Evolutionary conservation across 1,140 invertebrate genomes (phyloP).

Genomic region (Drosophila aff.): DNA sequence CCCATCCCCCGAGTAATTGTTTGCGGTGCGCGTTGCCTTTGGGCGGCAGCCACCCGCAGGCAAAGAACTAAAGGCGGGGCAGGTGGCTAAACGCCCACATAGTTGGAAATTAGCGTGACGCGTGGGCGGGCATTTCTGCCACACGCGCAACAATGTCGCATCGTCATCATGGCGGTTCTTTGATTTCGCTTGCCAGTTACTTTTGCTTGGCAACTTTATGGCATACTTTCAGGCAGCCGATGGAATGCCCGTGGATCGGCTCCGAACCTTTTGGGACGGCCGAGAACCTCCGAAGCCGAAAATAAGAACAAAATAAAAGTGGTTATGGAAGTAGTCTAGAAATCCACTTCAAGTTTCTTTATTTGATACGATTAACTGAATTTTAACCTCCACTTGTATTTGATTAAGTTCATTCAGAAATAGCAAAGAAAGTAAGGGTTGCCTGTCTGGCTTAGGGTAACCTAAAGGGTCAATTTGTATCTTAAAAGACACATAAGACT

Average conservation of each 20-base stretch:
- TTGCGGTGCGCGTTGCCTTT: constrained; percentile 49
- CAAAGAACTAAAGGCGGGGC: neutral
- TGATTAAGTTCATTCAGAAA: neutral
- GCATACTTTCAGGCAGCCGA: constrained; percentile 67
- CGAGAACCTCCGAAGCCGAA: neutral
- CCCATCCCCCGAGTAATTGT: constrained; percentile 60
- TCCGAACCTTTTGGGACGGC: constrained; percentile 13
- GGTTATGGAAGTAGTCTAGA: neutral
- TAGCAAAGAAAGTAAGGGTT: no score
- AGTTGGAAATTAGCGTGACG: constrained; percentile 70
- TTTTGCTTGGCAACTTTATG: constrained; percentile 32
- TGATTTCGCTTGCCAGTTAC: constrained; percentile 65
- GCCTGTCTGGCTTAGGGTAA: neutral
- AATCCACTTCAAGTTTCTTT: neutral
- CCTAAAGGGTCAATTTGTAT: neutral
- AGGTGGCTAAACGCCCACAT: constrained; percentile 66
- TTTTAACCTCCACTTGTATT: no score
- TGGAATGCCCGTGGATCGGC: neutral
- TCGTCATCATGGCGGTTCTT: constrained; percentile 58
- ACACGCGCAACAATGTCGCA: constrained; percentile 71
- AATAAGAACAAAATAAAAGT: neutral
- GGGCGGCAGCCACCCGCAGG: neutral
- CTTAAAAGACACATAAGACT: neutral
- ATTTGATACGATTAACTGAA: neutral
- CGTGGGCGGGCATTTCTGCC: constrained; percentile 32